Base-by-base conservation (phyloP, 2,888 invertebrate genomes). In the Drosophila neonasuta region DNA sequence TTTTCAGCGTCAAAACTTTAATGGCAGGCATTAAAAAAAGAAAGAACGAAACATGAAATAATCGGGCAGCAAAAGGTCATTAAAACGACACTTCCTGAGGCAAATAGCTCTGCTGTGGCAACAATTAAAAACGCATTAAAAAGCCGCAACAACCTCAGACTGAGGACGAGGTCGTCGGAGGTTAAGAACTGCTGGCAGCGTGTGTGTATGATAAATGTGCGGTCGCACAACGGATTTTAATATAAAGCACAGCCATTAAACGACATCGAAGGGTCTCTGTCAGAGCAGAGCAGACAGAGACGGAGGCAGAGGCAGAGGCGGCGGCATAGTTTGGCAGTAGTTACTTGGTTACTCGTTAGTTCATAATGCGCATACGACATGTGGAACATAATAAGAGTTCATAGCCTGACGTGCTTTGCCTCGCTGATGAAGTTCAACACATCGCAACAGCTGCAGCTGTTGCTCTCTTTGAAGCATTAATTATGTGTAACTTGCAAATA, bases 81-180 rank as follows among this genome's bases (percentile, higher is more conserved):
- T 85, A 77, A 79, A 82, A 68, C 60, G 71, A 68, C 66, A 68
- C 63, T 68, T 71, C 58, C 72, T 59, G 63, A 56, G 50, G 62
- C 56, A 39, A 50, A 13, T 36, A 36, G 15, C 52, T 15, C 11
- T n/a, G 50, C 15, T 34, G 58, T 64, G 70, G 72, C 71, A 74
- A 86, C 82, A 82, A 82, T 82, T 87, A 82, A 82, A 82, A 83
- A 63, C 72, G 63, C 75, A 87, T 87, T 87, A 83, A 83, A 83
- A 58, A 63, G 67, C 64, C 72, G 51, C 67, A 69, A 45, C 55
- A 60, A 32, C 67, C 58, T 45, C 51, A 64, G 44, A 13, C 36
- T 17, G 11, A 7, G 36, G 42, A 15, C 13, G 56, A 11, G 32
- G 44, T 30, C 30, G 39, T 32, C 20, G 58, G 49, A 42, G 50